Evolutionary conservation across 2,113 vertebrate species (phyloP).

Genomic region (Microcebus lehilahytsara): DNA sequence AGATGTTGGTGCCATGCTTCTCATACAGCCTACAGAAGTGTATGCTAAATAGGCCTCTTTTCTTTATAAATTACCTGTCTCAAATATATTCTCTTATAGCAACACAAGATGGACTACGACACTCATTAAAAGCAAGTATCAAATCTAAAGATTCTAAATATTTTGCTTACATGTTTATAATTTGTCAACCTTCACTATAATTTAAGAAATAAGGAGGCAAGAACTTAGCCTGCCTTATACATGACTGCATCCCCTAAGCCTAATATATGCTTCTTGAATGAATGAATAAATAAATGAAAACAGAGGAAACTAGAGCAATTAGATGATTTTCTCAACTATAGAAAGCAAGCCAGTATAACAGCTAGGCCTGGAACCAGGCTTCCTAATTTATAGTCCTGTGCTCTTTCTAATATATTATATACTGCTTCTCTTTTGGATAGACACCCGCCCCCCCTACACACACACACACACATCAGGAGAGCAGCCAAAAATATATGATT

Average conservation of each 20-base stretch:
- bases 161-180: neutral
- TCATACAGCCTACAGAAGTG: neutral
- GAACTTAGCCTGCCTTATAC: neutral
- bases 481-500: neutral
- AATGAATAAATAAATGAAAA: neutral
- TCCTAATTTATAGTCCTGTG: neutral
- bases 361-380: neutral
- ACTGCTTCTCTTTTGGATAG: neutral
- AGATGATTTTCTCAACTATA: neutral
- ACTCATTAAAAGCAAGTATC: neutral
- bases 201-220: neutral
- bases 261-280: constrained; percentile 4
- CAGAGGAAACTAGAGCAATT: neutral
- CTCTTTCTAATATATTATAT: neutral
- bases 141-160: neutral
- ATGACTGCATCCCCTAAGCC: too few species aligned
- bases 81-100: neutral
- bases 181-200: neutral
- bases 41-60: neutral
- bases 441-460: neutral
- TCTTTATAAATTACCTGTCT: neutral
- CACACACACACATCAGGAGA: neutral
- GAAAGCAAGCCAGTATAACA: neutral
- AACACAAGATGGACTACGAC: neutral
- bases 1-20: neutral